Base-by-base conservation (phyloP, 2,797 vertebrate species). In the Choloepus didactylus region DNA sequence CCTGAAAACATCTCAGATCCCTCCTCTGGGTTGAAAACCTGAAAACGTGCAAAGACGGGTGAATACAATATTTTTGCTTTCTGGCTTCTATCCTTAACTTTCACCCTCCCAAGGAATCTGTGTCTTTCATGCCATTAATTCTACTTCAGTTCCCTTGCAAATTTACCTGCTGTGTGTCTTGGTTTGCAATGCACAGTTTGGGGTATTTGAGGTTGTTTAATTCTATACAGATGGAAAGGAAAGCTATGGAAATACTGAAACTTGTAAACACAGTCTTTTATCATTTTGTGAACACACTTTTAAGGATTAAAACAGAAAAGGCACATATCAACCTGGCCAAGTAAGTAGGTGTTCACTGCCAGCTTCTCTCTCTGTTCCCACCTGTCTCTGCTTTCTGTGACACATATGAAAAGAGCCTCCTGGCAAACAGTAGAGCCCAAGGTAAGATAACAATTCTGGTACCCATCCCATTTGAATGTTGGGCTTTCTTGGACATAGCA, bases 341-440 rank as follows among this genome's bases (percentile, higher is more conserved):
- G 0, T 7, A 14, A 23, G 51, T 10, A 46, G 83, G 88, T 4
- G 25, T 8, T 41, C 51, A 35, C 29, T 16, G 64, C 31, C 59
- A 2, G 0, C 14, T 0, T 29, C 10, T 21, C 41, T 18, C 56
- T 49, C 1, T 1, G 41, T 5, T 18, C 25, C 66, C 3, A 31
- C 10, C 41, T 9, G 0, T 35, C 25, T 19, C 51, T 6, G 38
- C 46, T 49, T 7, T 49, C 10, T 49, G 6, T 49, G 46, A 49
- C 46, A 64, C 64, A 4, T 31, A 56, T 3, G 2, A 1, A 38
- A 66, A n/a, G 35, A n/a, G 41, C 25, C 86, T 51, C 64, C 10
- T 2, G n/a, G 11, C 4, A 1, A 35, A 19, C 0, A 2, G 29
- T 0, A 9, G n/a, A 6, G n/a, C 62, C 44, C 72, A 2, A 19